phyloP scores from a whole-genome alignment of 2,888 invertebrate genomes.

The Phasia obesa region DNA sequence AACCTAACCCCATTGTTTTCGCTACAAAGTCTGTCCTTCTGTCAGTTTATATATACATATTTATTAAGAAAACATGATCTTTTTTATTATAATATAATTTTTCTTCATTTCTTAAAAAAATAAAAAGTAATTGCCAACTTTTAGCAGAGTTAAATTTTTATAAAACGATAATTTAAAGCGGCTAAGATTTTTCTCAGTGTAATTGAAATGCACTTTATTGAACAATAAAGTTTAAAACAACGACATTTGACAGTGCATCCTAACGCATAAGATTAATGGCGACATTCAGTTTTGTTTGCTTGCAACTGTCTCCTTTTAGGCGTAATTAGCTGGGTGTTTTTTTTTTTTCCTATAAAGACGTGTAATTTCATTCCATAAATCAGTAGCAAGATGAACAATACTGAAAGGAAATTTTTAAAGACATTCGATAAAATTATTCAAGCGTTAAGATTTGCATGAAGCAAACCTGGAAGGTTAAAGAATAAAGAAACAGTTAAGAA shows the following conservation, averaged over 20 bases:
- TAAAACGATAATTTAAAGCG: too few relatives aligned
- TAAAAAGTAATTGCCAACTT: too few relatives aligned
- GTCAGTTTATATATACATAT: too few relatives aligned
- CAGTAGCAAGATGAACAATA: conserved; percentile 8
- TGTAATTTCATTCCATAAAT: conserved; percentile 27
- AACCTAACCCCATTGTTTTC: too few relatives aligned
- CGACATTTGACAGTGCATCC: neutral
- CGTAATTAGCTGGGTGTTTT: conserved; percentile 4
- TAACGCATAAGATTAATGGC: conserved; percentile 24
- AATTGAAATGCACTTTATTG: neutral
- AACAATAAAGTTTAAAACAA: neutral
- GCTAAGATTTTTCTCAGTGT: conserved; percentile 10
- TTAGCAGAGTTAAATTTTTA: too few relatives aligned
- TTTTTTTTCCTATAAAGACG: neutral
- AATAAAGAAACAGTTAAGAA: neutral
- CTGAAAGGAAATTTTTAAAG: too few relatives aligned
- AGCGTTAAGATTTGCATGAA: conserved; percentile 2
- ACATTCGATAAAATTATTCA: conserved; percentile 12
- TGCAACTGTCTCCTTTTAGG: neutral
- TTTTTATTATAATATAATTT: too few relatives aligned
- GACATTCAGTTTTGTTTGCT: conserved; percentile 20
- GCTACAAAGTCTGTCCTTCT: too few relatives aligned
- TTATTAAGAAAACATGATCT: too few relatives aligned
- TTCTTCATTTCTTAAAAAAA: too few relatives aligned
- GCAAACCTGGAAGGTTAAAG: neutral